Evolutionary conservation across 2,888 invertebrate genomes (phyloP), one percentile per base, ranked within the genome.

Genomic region (Iselma pallidipennis): DNA sequence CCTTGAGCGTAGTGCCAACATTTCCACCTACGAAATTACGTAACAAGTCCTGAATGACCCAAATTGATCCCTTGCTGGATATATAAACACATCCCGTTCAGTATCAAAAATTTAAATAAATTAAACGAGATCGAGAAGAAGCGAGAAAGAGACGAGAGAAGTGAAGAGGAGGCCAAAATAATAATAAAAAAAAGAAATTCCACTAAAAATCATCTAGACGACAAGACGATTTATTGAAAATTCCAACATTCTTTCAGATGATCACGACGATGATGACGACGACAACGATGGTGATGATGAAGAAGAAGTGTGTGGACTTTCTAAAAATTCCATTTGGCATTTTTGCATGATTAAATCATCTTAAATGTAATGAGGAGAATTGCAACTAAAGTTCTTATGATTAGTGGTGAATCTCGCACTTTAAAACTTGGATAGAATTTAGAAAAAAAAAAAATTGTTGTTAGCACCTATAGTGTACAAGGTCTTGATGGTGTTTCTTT

Each of bases 1-100:
- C 77, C 76, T 77, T 77, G 75, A 74, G 71, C 69, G 71, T 68
- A 71, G 69, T 75, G 74, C 73, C 73, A 75, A 71, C 71, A 68
- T 68, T 69, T 65, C 71, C 75, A 71, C 75, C 74, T 74, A 74
- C 74, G 66, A 67, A 55, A 61, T 74, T 72, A 72, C 64, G 68
- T 73, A 75, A 76, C 70, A 69, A 67, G 67, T 61, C 55, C 37
- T 37, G 67, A 68, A 63, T 74, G 74, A 74, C 75, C 75, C 63
- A 74, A 72, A 74, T 75, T 65, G 66, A 37, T 16, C 37, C 37
- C n/a, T n/a, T 16, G 16, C 5, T 37, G 37, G 37, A 37, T n/a
- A n/a, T n/a, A n/a, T n/a, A n/a, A n/a, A n/a, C n/a, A n/a, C n/a
- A n/a, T n/a, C n/a, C n/a, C n/a, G n/a, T n/a, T n/a, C n/a, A n/a